Base-by-base conservation (phyloP, 37 sponge, comb jelly and placozoan species). In the Bolinopsis microptera region DNA sequence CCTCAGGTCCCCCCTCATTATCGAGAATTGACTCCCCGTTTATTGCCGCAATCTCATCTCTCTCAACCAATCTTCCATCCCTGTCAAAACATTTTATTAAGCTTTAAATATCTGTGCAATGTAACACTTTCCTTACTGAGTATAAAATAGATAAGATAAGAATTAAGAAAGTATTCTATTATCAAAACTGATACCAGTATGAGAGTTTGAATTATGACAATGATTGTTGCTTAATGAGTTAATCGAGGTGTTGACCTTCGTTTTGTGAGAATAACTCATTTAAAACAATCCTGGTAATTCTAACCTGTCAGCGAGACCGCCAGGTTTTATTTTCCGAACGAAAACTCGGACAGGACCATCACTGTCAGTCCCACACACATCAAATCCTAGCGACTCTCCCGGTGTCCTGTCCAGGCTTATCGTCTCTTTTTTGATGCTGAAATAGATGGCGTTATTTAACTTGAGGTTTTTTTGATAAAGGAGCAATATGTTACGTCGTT, bases 1-100 rank as follows among this genome's bases (percentile, higher is more conserved):
- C 90, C 61, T 86, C 90, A 26, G 90, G 61, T 3, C 90, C 90
- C 0, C 61, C 90, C 18, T 86, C 90, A 28, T 86, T 86, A 24
- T 86, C 61, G 26, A 41, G 13, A 8, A 86, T 86, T 8, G 32
- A 86, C 26, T 86, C 90, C 1, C 90, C 90, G 30, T 86, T 86
- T 28, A 86, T 86, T 16, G 90, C 41, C 2, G 39, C 39, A 1
- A 86, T 86, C 35, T 86, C 90, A 40, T 86, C 90, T 36, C 90
- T 24, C 26, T 41, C 90, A 5, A 35, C n/a, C 90, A 86, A 34
- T 24, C 90, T 86, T 13, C 90, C 90, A 38, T 86, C 90, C 26
- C 90, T 86, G 31, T n/a, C 5, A 72, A n/a, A n/a, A n/a, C n/a
- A n/a, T n/a, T n/a, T n/a, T 22, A 67, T 13, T 13, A 21, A 22